Percentiles rank a stretch among this genome's conserved stretches.
phyloP scores from a whole-genome alignment of 2,888 invertebrate genomes.

The Xiphydria camelus region DNA sequence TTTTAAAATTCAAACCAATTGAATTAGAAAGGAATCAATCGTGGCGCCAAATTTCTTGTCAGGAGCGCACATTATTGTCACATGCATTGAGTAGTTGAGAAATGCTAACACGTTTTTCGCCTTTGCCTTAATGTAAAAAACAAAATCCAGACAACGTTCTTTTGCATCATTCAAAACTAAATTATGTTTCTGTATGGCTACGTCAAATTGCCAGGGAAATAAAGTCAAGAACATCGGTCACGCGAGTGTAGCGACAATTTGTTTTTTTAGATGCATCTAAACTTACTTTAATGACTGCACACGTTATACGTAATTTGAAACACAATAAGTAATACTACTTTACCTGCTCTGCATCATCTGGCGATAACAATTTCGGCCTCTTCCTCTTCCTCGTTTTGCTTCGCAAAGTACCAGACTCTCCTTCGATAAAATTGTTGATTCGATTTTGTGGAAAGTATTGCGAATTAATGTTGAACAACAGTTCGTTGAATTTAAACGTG shows the following conservation, averaged over 20 bases:
- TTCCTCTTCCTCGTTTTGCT: constrained; percentile 48
- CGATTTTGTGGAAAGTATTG: constrained; percentile 55
- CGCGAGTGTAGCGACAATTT: too few species aligned
- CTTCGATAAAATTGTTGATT: constrained; percentile 16
- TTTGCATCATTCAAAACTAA: too few species aligned
- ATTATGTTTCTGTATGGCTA: too few species aligned
- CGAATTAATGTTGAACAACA: constrained; percentile 59
- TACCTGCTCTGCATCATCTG: constrained; percentile 41
- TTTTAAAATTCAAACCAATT: too few species aligned
- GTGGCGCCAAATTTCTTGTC: too few species aligned
- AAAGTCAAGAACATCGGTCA: background rate
- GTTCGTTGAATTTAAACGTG: constrained; percentile 48
- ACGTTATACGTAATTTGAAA: background rate
- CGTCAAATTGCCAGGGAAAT: background rate
- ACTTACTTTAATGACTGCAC: background rate
- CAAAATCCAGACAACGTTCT: too few species aligned
- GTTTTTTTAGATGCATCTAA: background rate
- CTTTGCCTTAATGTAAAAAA: too few species aligned
- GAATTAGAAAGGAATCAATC: too few species aligned
- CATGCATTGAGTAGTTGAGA: too few species aligned
- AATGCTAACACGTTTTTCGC: too few species aligned
- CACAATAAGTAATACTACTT: constrained; percentile 15
- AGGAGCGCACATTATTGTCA: too few species aligned
- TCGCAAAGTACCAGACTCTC: constrained; percentile 29
- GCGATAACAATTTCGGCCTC: constrained; percentile 27